These are phyloP conservation scores for Cuculus canorus DNA, from an alignment of 2,797 vertebrate species.

Conservation along the genomic window DNA sequence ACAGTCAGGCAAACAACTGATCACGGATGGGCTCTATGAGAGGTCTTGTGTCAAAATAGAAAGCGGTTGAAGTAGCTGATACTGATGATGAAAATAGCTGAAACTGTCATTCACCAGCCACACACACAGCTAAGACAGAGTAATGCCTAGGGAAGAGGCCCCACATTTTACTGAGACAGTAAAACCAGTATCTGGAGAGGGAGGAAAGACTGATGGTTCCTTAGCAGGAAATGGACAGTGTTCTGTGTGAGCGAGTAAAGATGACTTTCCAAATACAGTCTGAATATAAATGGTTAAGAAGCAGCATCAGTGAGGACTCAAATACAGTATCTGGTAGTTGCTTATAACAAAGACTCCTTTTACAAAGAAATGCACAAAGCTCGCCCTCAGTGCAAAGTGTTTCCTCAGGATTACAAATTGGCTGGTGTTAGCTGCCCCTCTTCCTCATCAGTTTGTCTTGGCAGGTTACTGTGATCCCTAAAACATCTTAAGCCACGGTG, in stretches of 20 bases:
- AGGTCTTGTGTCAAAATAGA: neutral
- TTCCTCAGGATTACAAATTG: neutral
- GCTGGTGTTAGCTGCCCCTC: neutral
- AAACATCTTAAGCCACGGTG: neutral
- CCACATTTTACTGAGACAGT: neutral
- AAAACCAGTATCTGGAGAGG: neutral
- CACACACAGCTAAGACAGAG: neutral
- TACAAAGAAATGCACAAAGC: neutral
- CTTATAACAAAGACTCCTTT: neutral
- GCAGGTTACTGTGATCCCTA: neutral
- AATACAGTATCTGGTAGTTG: neutral
- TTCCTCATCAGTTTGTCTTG: neutral
- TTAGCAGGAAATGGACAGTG: neutral
- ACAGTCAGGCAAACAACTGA: neutral
- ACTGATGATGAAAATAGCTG: neutral
- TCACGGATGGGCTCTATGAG: neutral
- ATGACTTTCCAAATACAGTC: neutral
- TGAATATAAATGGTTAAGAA: neutral
- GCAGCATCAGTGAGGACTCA: neutral
- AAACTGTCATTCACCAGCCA: neutral
- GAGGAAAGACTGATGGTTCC: neutral
- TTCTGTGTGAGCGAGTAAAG: neutral
- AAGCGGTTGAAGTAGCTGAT: neutral
- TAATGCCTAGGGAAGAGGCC: neutral
- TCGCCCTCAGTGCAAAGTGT: neutral